phyloP scores from a whole-genome alignment of 2,797 vertebrate species.

The Fistularia tabacaria region DNA sequence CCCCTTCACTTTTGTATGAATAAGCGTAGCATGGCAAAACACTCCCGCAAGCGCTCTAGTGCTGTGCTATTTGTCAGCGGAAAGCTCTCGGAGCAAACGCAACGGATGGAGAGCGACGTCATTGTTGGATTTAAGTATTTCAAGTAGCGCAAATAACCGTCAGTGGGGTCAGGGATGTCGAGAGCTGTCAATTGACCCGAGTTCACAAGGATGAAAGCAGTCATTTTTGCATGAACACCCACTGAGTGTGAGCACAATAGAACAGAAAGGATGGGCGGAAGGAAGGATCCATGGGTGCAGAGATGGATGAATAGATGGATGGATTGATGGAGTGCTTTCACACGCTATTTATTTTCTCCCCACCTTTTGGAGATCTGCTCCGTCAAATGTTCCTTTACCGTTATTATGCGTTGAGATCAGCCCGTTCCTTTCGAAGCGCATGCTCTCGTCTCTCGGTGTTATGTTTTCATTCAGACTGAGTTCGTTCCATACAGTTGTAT shows the following conservation, averaged over 20 bases:
- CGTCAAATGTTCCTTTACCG: too few species aligned
- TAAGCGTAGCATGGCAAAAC: not conserved
- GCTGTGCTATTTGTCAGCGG: slow-evolving; percentile 16
- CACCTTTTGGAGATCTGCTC: too few species aligned
- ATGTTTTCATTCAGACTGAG: too few species aligned
- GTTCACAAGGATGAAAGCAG: not conserved
- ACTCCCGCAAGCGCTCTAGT: slow-evolving; percentile 11
- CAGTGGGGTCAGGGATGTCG: slow-evolving; percentile 9
- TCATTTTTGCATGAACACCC: slow-evolving; percentile 11
- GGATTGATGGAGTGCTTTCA: too few species aligned
- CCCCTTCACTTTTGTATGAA: not conserved
- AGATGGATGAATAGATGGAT: too few species aligned
- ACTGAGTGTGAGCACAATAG: not conserved
- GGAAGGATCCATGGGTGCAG: too few species aligned
- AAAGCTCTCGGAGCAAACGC: slow-evolving; percentile 15
- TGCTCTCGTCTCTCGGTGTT: too few species aligned
- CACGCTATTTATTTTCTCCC: too few species aligned
- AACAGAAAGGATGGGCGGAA: too few species aligned
- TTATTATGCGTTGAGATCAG: too few species aligned
- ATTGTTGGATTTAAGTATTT: slow-evolving; percentile 19
- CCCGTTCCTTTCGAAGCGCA: too few species aligned
- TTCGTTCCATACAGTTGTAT: too few species aligned
- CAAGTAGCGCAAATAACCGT: slow-evolving; percentile 24
- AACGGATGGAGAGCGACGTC: slow-evolving; percentile 20
- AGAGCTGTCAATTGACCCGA: slow-evolving; percentile 14